These are phyloP conservation scores for Phylloscopus collybita DNA, from an alignment of 2,797 vertebrate genomes.

Conservation along the genomic window DNA sequence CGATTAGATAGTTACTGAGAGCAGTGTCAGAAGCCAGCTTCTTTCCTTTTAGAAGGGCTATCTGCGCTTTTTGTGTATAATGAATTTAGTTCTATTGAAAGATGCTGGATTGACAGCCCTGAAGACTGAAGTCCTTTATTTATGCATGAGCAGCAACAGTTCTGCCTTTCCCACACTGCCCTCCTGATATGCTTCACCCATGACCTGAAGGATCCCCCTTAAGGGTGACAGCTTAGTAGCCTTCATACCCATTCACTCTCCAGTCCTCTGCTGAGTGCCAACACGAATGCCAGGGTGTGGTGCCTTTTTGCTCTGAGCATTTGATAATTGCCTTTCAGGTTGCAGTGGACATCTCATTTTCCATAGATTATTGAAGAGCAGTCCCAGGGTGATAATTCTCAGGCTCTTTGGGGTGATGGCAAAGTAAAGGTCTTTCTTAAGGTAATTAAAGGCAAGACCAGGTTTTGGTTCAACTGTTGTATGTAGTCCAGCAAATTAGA, in stretches of 20 bases:
- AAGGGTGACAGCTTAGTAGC: slow-evolving; percentile 41
- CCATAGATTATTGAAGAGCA: not conserved
- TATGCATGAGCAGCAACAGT: slow-evolving; percentile 67
- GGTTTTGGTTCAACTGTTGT: slow-evolving; percentile 21
- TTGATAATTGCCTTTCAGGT: not conserved
- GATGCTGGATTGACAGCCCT: slow-evolving; percentile 66
- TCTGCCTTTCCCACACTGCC: slow-evolving; percentile 65
- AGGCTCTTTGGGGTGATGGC: not conserved
- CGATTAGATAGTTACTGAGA: not conserved
- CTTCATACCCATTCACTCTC: not conserved
- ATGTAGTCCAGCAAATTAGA: not conserved
- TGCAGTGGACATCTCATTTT: not conserved
- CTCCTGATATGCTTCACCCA: slow-evolving; percentile 55
- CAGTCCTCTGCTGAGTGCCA: not conserved
- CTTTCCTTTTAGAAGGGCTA: slow-evolving; percentile 8
- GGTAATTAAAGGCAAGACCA: slow-evolving; percentile 7
- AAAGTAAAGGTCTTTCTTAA: not conserved
- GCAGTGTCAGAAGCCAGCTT: slow-evolving; percentile 14
- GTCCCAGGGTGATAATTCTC: not conserved
- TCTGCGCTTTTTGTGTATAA: slow-evolving; percentile 15
- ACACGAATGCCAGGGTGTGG: not conserved
- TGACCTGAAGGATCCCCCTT: slow-evolving; percentile 53
- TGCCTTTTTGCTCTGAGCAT: not conserved
- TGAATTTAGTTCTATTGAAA: slow-evolving; percentile 61
- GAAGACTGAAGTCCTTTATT: slow-evolving; percentile 60